These are phyloP conservation scores for Acanthosepion pharaonis DNA, from an alignment of 2,888 invertebrate genomes.

Conservation along the genomic window DNA sequence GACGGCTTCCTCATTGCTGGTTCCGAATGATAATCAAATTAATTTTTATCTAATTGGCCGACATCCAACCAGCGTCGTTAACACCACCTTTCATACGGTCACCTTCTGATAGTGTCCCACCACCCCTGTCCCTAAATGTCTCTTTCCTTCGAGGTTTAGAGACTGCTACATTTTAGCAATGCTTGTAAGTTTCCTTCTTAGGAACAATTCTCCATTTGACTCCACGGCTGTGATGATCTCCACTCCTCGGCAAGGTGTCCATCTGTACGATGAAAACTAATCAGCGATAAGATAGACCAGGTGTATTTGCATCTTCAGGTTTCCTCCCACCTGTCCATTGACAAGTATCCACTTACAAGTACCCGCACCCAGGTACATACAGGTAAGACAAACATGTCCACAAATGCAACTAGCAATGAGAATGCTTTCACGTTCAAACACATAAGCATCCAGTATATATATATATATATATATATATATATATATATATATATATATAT, in stretches of 20 bases:
- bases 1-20: background rate
- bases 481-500: too few species aligned
- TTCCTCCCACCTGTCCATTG: conserved; percentile 18
- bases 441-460: background rate
- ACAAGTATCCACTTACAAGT: background rate
- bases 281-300: background rate
- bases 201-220: background rate
- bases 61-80: background rate
- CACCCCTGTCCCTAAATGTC: background rate
- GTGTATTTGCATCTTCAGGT: background rate
- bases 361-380: background rate
- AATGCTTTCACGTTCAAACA: background rate
- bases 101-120: background rate
- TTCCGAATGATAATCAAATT: background rate
- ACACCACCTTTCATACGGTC: background rate
- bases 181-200: background rate
- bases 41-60: conserved; percentile 7
- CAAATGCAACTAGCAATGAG: background rate
- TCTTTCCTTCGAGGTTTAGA: background rate
- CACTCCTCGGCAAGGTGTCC: background rate
- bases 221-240: background rate
- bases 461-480: too few species aligned
- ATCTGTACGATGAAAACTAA: background rate
- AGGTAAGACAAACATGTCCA: background rate
- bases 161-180: background rate